phyloP scores from a whole-genome alignment of 2,113 vertebrate species.

The Numida meleagris region DNA sequence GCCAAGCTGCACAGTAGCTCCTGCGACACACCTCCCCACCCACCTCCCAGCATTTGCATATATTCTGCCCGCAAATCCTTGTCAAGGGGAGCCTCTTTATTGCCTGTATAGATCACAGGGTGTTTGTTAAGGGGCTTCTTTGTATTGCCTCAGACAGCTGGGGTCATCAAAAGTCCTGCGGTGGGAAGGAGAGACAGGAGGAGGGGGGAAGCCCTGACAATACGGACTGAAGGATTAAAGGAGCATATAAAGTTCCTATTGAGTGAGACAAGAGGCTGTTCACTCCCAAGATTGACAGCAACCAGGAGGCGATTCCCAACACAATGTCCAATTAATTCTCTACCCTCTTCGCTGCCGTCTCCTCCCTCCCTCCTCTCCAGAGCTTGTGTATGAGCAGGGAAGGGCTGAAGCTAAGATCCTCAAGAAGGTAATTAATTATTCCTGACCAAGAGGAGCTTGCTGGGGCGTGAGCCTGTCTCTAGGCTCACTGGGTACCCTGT shows the following conservation, averaged over 20 bases:
- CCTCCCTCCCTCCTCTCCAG: slow-evolving; percentile 59
- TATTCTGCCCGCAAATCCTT: slow-evolving; percentile 62
- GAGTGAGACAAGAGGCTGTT: slow-evolving; percentile 77
- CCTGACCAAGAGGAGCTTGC: slow-evolving; percentile 48
- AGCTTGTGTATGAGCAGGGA: slow-evolving; percentile 66
- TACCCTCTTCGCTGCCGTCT: slow-evolving; percentile 63
- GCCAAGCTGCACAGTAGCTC: accelerated
- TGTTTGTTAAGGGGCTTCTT: slow-evolving; percentile 73
- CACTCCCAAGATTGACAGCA: slow-evolving; percentile 72
- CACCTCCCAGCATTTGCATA: slow-evolving; percentile 64
- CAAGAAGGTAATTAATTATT: slow-evolving; percentile 71
- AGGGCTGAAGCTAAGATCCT: slow-evolving; percentile 65
- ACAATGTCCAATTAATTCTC: slow-evolving; percentile 78
- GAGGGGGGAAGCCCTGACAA: slow-evolving; percentile 70
- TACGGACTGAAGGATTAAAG: slow-evolving; percentile 74
- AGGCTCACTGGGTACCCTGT: not conserved
- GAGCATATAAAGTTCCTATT: slow-evolving; percentile 75
- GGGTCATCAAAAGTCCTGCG: slow-evolving; percentile 70
- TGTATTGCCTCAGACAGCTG: slow-evolving; percentile 72
- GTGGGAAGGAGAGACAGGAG: slow-evolving; percentile 71
- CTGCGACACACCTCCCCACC: slow-evolving; percentile 19
- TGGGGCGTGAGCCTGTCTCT: not conserved
- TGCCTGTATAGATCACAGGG: slow-evolving; percentile 70
- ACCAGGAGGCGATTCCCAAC: slow-evolving; percentile 74
- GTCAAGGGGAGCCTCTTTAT: slow-evolving; percentile 69